Conservation (phyloP, 1,140 invertebrate species). For the Brachionus calyciflorus region DNA sequence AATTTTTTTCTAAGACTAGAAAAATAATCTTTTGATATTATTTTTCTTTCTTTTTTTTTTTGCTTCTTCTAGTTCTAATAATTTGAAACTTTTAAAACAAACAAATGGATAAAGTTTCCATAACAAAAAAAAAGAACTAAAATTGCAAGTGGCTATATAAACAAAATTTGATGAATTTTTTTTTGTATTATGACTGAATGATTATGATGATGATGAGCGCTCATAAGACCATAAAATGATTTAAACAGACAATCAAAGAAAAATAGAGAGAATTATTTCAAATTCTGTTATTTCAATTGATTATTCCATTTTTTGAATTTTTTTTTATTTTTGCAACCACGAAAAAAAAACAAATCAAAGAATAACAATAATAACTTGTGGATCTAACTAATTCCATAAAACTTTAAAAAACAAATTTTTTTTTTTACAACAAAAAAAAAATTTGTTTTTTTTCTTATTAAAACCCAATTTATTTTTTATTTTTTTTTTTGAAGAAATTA, state of each 20-base stretch:
- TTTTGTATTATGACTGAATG: too few relatives aligned
- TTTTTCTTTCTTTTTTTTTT: too few relatives aligned
- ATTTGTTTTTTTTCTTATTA: slow-evolving; percentile 30
- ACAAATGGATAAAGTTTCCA: background rate
- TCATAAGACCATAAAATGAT: background rate
- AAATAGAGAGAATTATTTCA: too few relatives aligned
- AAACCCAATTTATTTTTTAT: slow-evolving; percentile 41
- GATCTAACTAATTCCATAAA: slow-evolving; percentile 42
- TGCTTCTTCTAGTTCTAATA: too few relatives aligned
- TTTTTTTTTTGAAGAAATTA: slow-evolving; percentile 11
- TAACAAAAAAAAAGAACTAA: background rate
- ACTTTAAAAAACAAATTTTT: slow-evolving; percentile 37
- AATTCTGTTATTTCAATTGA: slow-evolving; percentile 8
- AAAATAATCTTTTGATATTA: too few relatives aligned
- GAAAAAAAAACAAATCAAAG: background rate
- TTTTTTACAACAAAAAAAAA: background rate
- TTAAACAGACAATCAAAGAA: too few relatives aligned
- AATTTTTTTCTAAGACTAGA: too few relatives aligned
- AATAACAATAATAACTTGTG: slow-evolving; percentile 34
- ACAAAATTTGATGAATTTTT: background rate
- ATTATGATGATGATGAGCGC: background rate
- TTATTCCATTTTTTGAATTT: too few relatives aligned
- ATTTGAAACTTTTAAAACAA: slow-evolving; percentile 3
- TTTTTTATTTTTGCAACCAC: background rate
- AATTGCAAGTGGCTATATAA: background rate